Conservation (phyloP, 2,888 invertebrate species). For the Andrena praecox region DNA sequence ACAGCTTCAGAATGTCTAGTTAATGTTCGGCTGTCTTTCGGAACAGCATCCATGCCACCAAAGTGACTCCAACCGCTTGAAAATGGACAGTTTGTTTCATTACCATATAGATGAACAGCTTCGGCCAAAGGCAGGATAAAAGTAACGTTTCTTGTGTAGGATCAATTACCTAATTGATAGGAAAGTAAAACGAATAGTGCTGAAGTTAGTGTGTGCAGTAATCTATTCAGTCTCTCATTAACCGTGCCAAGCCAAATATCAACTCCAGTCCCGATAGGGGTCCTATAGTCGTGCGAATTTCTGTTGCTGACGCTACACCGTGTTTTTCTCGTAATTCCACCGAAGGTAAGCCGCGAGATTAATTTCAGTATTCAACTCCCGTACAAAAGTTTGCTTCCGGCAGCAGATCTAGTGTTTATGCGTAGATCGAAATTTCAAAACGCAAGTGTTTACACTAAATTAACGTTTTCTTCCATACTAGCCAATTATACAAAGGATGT, state of each 20-base stretch:
- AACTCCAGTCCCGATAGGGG: conserved; percentile 57
- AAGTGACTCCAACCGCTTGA: conserved; percentile 47
- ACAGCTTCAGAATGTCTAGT: neutral
- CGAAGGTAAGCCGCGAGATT: conserved; percentile 62
- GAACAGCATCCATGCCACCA: conserved; percentile 40
- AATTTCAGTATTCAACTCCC: neutral
- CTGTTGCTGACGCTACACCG: conserved; percentile 63
- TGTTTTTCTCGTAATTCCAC: conserved; percentile 47
- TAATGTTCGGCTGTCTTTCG: conserved; percentile 35
- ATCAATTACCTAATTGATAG: conserved; percentile 13
- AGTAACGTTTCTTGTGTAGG: conserved; percentile 18
- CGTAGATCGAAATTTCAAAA: conserved; percentile 53
- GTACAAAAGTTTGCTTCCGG: neutral
- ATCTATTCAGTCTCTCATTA: conserved; percentile 4
- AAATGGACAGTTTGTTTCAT: conserved; percentile 39
- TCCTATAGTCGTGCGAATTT: conserved; percentile 59
- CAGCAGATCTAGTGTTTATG: neutral
- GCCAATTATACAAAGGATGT: conserved; percentile 77
- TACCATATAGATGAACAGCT: conserved; percentile 27
- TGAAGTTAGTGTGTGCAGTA: conserved; percentile 1
- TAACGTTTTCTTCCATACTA: conserved; percentile 56
- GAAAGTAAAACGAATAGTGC: neutral
- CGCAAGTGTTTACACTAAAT: conserved; percentile 58
- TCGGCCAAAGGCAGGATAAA: conserved; percentile 19
- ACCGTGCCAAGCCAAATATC: conserved; percentile 69